Evolutionary conservation across 1,140 invertebrate species (phyloP), one percentile per base, ranked within the genome.

Genomic region (Coenobita brevimanus): DNA sequence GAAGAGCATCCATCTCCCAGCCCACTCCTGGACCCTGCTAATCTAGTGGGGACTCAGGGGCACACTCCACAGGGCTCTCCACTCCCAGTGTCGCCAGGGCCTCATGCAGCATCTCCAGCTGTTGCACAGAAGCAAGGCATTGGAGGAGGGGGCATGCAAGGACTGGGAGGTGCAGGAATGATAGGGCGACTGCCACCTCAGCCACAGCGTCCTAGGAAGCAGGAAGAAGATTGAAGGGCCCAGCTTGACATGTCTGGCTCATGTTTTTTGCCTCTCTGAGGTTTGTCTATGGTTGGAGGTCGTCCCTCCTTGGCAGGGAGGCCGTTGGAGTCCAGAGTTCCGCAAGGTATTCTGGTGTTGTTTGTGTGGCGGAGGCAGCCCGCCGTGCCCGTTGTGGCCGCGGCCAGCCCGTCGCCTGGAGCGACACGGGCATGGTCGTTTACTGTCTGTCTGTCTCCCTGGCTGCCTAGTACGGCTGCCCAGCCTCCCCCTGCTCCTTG

Each of bases 231-330:
- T 38, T 88, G 86, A 88, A 67, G 50, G 67, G 71, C 46, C 79
- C 38, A 57, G 60, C 80, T 67, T 54, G 79, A 67, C 86, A 67
- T 75, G 86, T 82, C 80, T 88, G 86, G 86, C 76, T 76, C 80
- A 82, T 82, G 69, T 88, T 73, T 84, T 88, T 82, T 82, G 86
- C 86, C 86, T 88, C 86, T 24, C 57, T 82, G 86, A 88, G 86
- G 86, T 88, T 88, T 88, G 86, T 88, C 86, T 87, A 57, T 82
- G 54, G 79, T 54, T 82, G 86, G 69, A 82, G 86, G 86, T 88
- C 79, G 86, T 88, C 79, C 86, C 86, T 88, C 86, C 86, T 88
- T 88, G 86, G 86, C 86, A 88, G 79, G 86, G 86, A 85, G 82
- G 73, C 73, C 57, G 81, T 64, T 78, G 82, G 71, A 78, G 79